Conservation (phyloP, 1,140 invertebrate species). For the Sarcophaga peregrina region DNA sequence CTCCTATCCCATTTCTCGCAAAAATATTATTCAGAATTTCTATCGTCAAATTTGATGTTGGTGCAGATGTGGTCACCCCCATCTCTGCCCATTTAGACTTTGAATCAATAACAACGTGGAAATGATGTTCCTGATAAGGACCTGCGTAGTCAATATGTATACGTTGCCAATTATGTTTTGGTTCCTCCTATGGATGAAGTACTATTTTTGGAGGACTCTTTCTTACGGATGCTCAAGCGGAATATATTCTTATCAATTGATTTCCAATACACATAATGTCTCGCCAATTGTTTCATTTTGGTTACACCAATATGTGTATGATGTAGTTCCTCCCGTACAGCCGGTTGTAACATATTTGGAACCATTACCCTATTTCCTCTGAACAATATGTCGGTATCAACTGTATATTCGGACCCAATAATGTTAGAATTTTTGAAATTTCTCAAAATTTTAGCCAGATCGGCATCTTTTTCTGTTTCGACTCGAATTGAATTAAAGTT, state of each 20-base stretch:
- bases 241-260: conserved; percentile 67
- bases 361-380: conserved; percentile 46
- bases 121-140: too few species aligned
- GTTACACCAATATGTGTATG: conserved; percentile 66
- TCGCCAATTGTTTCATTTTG: conserved; percentile 68
- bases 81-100: too few species aligned
- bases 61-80: too few species aligned
- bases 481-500: conserved; percentile 19
- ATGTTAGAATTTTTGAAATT: background rate
- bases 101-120: too few species aligned
- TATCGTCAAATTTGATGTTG: too few species aligned
- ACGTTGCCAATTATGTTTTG: too few species aligned
- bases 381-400: background rate
- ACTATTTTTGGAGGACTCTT: too few species aligned
- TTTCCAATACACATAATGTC: conserved; percentile 67
- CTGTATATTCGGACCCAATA: background rate
- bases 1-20: too few species aligned
- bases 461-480: conserved; percentile 6
- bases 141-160: too few species aligned
- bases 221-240: too few species aligned
- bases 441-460: background rate
- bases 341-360: conserved; percentile 43
- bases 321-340: conserved; percentile 63
- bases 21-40: too few species aligned
- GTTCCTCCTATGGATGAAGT: too few species aligned